Evolutionary conservation across 1,140 invertebrate species (phyloP).

Genomic region (Ceratitis capitata): DNA sequence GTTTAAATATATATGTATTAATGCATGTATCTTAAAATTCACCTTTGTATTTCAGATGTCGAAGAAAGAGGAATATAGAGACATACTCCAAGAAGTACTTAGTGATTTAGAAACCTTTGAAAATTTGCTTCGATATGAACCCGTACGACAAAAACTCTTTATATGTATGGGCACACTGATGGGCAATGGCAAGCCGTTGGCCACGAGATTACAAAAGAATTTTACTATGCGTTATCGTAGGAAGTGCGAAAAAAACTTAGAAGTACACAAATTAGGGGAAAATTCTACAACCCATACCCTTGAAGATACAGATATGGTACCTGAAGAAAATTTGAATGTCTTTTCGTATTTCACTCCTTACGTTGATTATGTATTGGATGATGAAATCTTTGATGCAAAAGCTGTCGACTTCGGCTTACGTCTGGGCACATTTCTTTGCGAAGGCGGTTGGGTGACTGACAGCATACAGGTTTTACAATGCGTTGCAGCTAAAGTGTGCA

Average conservation of each 20-base stretch:
- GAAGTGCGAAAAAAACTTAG: no score
- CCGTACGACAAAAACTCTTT: slow-evolving; percentile 73
- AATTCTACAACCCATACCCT: no score
- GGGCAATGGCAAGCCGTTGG: slow-evolving; percentile 52
- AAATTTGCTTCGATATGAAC: slow-evolving; percentile 76
- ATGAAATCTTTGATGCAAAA: slow-evolving; percentile 40
- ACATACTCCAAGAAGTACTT: slow-evolving; percentile 74
- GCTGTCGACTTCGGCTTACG: slow-evolving; percentile 70
- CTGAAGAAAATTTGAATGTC: no score
- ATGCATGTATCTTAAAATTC: background rate
- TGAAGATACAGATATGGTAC: no score
- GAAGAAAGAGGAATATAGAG: slow-evolving; percentile 69
- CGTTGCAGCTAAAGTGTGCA: slow-evolving; percentile 67
- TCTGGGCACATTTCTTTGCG: slow-evolving; percentile 82
- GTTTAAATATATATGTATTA: no score
- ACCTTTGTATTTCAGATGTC: slow-evolving; percentile 69
- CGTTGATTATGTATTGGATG: background rate
- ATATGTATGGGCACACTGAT: slow-evolving; percentile 73
- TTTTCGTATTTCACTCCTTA: no score
- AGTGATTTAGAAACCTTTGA: slow-evolving; percentile 78
- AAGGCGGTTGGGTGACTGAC: slow-evolving; percentile 84
- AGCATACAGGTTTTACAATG: slow-evolving; percentile 75
- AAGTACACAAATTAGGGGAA: no score
- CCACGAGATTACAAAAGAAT: slow-evolving; percentile 42
- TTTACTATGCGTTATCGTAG: slow-evolving; percentile 38